These are phyloP conservation scores for Macrocentrus cingulum DNA, from an alignment of 1,140 invertebrate genomes.

Conservation along the genomic window DNA sequence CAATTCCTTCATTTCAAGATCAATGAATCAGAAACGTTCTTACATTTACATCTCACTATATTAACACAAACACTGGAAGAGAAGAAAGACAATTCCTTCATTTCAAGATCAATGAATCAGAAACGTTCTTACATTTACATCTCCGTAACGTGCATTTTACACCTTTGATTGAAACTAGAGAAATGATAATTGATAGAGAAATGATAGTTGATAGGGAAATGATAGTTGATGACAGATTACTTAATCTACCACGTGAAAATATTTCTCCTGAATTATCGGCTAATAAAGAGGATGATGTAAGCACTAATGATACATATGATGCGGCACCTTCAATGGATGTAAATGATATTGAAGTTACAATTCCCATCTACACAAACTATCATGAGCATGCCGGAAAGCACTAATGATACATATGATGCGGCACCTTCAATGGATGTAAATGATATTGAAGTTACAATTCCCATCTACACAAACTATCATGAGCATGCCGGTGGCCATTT, in stretches of 20 bases:
- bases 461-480: not conserved
- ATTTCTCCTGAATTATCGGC: not conserved
- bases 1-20: conserved; percentile 4
- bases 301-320: not conserved
- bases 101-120: conserved; percentile 10
- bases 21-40: conserved; percentile 8
- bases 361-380: conserved; percentile 5
- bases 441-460: conserved; percentile 1
- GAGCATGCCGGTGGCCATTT: not conserved
- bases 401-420: too few species aligned
- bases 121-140: conserved; percentile 10
- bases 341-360: not conserved
- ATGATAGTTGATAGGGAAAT: too few species aligned
- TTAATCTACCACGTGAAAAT: not conserved
- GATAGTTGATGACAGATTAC: too few species aligned
- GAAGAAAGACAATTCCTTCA: conserved; percentile 4
- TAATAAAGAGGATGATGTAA: not conserved
- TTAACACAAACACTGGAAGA: not conserved
- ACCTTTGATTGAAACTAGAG: not conserved
- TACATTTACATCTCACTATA: conserved; percentile 9
- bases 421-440: not conserved
- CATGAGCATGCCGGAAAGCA: not conserved
- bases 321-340: not conserved
- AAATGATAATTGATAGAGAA: not conserved
- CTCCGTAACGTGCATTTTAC: conserved; percentile 13